phyloP scores from a whole-genome alignment of 2,113 vertebrate species.

The Mus pahari region DNA sequence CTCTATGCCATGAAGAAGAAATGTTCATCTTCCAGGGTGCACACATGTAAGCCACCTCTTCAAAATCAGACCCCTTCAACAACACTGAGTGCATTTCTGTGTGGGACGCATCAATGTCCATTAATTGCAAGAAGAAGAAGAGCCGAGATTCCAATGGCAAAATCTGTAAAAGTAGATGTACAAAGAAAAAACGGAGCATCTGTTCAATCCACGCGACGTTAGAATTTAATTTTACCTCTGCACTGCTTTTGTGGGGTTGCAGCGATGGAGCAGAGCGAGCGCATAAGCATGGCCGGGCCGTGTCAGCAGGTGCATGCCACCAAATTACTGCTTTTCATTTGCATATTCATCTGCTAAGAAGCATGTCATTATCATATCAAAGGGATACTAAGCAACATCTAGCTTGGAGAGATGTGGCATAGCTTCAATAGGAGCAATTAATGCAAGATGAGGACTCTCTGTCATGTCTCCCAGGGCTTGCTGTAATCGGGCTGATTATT shows the following conservation, averaged over 20 bases:
- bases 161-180: conserved; percentile 90
- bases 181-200: conserved; percentile 94
- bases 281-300: conserved; percentile 93
- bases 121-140: conserved; percentile 90
- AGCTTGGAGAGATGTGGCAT: conserved; percentile 98
- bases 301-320: conserved; percentile 99
- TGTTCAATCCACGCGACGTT: conserved; percentile 92
- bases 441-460: conserved; percentile 99
- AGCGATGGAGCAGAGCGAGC: conserved; percentile 91
- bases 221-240: conserved; percentile 94
- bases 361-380: conserved; percentile 99
- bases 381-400: conserved; percentile 97
- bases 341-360: conserved; percentile 99
- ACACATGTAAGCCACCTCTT: conserved; percentile 88
- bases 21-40: conserved; percentile 84
- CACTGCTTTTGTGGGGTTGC: conserved; percentile 92
- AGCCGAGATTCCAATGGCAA: conserved; percentile 89
- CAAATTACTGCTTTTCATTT: conserved; percentile 99
- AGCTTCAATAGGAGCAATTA: conserved; percentile 99
- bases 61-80: conserved; percentile 87
- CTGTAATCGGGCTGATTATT: conserved; percentile 94
- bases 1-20: conserved; percentile 82
- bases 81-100: conserved; percentile 86
- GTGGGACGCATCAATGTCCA: conserved; percentile 90
- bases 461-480: conserved; percentile 95